Base-by-base conservation (phyloP, 53 echinoderm and acorn worm genomes). In the Zoroaster sp. region DNA sequence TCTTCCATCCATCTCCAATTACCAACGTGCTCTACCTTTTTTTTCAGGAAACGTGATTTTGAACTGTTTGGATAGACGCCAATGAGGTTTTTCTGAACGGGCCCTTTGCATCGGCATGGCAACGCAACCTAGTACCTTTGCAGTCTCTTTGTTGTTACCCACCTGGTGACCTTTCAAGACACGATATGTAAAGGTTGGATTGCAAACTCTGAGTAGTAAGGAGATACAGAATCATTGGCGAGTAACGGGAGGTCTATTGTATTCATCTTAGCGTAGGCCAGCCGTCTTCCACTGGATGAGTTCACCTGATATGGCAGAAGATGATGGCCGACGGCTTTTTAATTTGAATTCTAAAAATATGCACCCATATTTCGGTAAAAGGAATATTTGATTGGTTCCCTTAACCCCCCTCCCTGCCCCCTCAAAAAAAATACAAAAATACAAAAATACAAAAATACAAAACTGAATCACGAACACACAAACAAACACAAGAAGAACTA, bases 131-230 rank as follows among this genome's bases (percentile, higher is more conserved):
- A 20, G 47, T 47, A 32, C 44, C 52, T 46, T 15, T 32, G n/a
- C 15, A 30, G 12, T 34, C 17, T 43, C 8, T 54, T 40, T 12
- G 81, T 28, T 28, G 3, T 20, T 66, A 35, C 28, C 35, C 85
- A 85, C 72, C 85, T 85, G 85, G 70, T 85, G 85, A 70, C 85
- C 69, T 85, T 81, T 44, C 10, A 25, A 71, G 85, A 66, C 49
- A 11, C 35, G 18, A 35, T 35, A 33, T 0, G 38, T 32, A 85
- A 85, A 85, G 85, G 85, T 83, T 46, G 71, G 46, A 6, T 40
- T 79, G 79, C 79, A 52, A 15, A 35, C 79, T 79, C 36, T 37
- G 38, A 21, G 63, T 11, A 39, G 63, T 11, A 39, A 63, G 33
- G 12, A 9, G 6, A 34, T 34, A 9, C 38, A 35, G 35, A 35